Conservation (phyloP, 2,888 invertebrate genomes). For the Blomia tropicalis region DNA sequence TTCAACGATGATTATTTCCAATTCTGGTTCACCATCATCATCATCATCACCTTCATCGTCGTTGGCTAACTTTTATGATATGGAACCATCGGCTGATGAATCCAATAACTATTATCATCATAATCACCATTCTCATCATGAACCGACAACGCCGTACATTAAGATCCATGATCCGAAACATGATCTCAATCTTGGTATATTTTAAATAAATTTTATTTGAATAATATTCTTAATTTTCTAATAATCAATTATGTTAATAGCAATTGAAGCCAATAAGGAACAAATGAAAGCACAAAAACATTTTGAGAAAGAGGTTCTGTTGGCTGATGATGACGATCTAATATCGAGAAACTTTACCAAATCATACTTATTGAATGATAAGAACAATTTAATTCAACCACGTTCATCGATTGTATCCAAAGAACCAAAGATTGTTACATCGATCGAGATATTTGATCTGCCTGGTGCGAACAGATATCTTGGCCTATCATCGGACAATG, state of each 20-base stretch:
- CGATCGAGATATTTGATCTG: slow-evolving; percentile 1
- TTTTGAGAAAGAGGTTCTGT: neutral
- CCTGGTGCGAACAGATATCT: slow-evolving; percentile 8
- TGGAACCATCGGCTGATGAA: too few species aligned
- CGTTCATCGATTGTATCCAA: neutral
- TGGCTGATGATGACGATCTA: neutral
- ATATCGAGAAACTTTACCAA: neutral
- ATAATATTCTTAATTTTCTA: neutral
- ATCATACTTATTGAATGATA: neutral
- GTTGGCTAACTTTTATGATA: neutral
- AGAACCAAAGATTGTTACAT: neutral
- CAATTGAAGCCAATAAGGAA: slow-evolving; percentile 8
- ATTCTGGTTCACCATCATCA: neutral
- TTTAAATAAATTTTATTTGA: neutral
- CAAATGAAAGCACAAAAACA: neutral
- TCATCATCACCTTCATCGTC: neutral
- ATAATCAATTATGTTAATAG: neutral
- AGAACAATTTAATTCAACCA: neutral
- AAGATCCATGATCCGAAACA: neutral
- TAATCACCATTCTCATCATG: too few species aligned
- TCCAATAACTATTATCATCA: neutral
- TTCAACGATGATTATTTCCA: neutral
- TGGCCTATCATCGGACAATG: too few species aligned
- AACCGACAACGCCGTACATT: neutral
- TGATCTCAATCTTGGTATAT: neutral